Base-by-base conservation (phyloP, 2,888 invertebrate genomes). In the Oxystoma pomonae region DNA sequence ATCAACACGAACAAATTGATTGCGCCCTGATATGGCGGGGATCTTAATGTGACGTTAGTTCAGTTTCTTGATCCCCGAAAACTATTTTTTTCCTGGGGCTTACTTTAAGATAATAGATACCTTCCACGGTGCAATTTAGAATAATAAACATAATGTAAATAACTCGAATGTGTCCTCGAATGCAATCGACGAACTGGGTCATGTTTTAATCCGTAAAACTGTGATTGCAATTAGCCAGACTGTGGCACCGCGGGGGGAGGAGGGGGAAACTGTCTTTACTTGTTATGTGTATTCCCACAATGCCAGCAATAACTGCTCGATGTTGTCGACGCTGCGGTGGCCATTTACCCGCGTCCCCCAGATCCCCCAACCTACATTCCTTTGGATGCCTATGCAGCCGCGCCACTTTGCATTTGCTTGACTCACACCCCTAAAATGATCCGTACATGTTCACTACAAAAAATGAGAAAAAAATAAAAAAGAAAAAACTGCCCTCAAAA, bases 401-500 rank as follows among this genome's bases (percentile, higher is more conserved):
- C 69, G 67, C 70, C 76, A 73, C 75, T 76, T 77, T 75, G 73
- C 74, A 74, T 76, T 73, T 71, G 76, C 76, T 77, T 77, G 77
- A 76, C 78, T 77, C 77, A 75, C 78, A 76, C 78, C 78, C 78
- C 77, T 73, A 74, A 78, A 79, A 78, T 77, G 78, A 80, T 79
- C 77, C 78, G 76, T 77, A 77, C 80, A 80, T 78, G 79, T 76
- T 78, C 76, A 74, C 77, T 76, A 75, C 76, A 75, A 77, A 76
- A 78, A 63, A 70, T 64, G 84, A 57, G 61, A 66, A 64, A 73
- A 76, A 85, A 77, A 75, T 76, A 78, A 77, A 79, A 77, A 77
- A 73, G 77, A 78, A 86, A 79, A 86, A 86, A 85, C 86, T 85
- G 85, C 86, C 86, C 86, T 86, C 86, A 86, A 87, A 87, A 86